Base-by-base conservation (phyloP, 2,797 vertebrate species). In the Ctenosaura bakeri region DNA sequence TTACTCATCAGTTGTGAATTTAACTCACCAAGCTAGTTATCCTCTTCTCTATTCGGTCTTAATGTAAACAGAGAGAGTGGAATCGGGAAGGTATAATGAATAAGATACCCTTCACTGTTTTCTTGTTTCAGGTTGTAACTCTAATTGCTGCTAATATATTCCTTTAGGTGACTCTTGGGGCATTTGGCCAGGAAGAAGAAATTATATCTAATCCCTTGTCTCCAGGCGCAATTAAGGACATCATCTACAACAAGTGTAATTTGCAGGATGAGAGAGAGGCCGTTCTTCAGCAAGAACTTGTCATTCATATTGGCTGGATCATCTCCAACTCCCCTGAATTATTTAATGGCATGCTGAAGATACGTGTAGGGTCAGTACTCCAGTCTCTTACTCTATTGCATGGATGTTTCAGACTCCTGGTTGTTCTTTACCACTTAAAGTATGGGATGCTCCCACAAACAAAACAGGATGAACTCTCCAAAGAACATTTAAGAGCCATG, bases 121-220 rank as follows among this genome's bases (percentile, higher is more conserved):
- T 91, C 90, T 92, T 92, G 8, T 74, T 93, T 50, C 92, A 83
- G 35, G 88, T 76, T 50, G 0, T 74, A 2, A 35, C 64, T 87
- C 85, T 88, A 94, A 83, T 56, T 94, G 78, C 93, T 90, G 54
- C 88, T 87, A 71, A 89, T 94, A 22, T 93, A 42, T 95, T 92
- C 0, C 50, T 90, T 0, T 83, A 99, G 99, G 99, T 99, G 95
- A 99, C 99, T n/a, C 97, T 99, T 62, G 99, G 99, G 66, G 96
- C 98, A 18, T 99, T 99, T 88, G 99, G 99, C 32, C 99, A 98
- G 2, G 98, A 99, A 92, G 99, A 99, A 96, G 98, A 97, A 82
- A 98, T 99, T 96, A 99, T 99, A 97, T 99, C 99, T 86, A 99
- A 99, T 96, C 99, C 99, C 0, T 97, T 99, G 94, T 99, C 99